Base-by-base conservation (phyloP, 2,797 vertebrate genomes). In the Crypturellus tataupa region DNA sequence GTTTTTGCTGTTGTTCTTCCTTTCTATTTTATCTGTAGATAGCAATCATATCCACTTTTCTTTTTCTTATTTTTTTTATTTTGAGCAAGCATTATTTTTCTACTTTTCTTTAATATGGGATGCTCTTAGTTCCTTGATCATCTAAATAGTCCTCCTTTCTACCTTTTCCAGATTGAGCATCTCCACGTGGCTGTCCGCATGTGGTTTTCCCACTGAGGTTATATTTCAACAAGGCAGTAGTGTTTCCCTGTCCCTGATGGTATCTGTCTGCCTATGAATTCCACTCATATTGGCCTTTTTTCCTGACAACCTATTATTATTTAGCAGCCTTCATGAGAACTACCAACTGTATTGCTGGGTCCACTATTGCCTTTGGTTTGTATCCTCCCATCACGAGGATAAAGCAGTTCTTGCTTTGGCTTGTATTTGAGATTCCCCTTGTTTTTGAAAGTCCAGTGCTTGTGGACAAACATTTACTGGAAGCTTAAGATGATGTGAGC, bases 21-120 rank as follows among this genome's bases (percentile, higher is more conserved):
- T 82, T 93, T 51, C 63, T 42, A 19, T 94, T 92, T 87, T 87
- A 87, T 78, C 87, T 85, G 49, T 85, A 75, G 58, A 42, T 55
- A 80, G 42, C 47, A 67, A 20, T 60, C 51, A 46, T 35, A 24
- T 2, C 31, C 2, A 4, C 8, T 19, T 23, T 33, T 68, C 4
- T 7, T 14, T 47, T 49, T 49, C 5, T 14, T 44, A 33, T 29
- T 24, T 17, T 47, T 40, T 23, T 40, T 39, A 39, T 24, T 63
- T 62, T 17, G 1, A 18, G 17, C n/a, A 63, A 73, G 21, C 75
- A 75, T 69, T 42, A 9, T 7, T 62, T 87, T 87, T 62, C 29
- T 65, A 78, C 80, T 82, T 29, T n/a, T 27, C 4, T 1, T 27
- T 69, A 55, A 31, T n/a, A 55, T 7, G 21, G 80, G 60, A 80